Conservation (phyloP, 2,888 invertebrate genomes). For the Acleris emargana region DNA sequence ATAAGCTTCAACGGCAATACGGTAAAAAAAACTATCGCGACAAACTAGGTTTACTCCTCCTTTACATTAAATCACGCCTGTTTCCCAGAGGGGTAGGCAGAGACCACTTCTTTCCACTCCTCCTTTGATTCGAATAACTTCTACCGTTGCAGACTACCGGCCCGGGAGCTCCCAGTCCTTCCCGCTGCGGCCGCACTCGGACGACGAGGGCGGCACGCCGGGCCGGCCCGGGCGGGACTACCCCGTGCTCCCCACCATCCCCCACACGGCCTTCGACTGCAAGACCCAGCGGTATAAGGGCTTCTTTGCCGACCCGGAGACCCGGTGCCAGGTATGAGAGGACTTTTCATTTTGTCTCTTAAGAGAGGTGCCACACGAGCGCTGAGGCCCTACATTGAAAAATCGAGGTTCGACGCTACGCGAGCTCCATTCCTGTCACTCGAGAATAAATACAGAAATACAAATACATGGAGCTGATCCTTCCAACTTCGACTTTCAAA, state of each 20-base stretch:
- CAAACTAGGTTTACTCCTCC: too few relatives aligned
- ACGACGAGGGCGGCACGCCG: constrained; percentile 85
- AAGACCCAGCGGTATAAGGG: constrained; percentile 94
- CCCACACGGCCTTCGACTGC: constrained; percentile 90
- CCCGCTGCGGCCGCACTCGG: constrained; percentile 69
- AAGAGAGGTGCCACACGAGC: too few relatives aligned
- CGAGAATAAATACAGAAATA: too few relatives aligned
- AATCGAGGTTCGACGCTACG: neutral
- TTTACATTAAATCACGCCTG: too few relatives aligned
- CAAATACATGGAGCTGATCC: too few relatives aligned
- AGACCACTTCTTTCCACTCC: too few relatives aligned
- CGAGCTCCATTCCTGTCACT: too few relatives aligned
- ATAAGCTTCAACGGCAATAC: too few relatives aligned
- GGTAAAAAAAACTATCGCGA: too few relatives aligned
- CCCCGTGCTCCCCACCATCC: constrained; percentile 89
- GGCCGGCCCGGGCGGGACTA: constrained; percentile 91
- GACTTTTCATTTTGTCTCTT: too few relatives aligned
- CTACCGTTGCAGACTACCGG: constrained; percentile 51
- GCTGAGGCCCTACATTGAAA: neutral
- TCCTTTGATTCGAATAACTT: neutral
- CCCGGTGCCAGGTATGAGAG: constrained; percentile 89
- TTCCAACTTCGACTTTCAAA: too few relatives aligned
- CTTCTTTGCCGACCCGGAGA: constrained; percentile 94
- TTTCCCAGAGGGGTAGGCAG: too few relatives aligned
- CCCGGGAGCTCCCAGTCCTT: constrained; percentile 67